Evolutionary conservation across 2,113 vertebrate genomes (phyloP).

Genomic region (Hippocampus abdominalis): DNA sequence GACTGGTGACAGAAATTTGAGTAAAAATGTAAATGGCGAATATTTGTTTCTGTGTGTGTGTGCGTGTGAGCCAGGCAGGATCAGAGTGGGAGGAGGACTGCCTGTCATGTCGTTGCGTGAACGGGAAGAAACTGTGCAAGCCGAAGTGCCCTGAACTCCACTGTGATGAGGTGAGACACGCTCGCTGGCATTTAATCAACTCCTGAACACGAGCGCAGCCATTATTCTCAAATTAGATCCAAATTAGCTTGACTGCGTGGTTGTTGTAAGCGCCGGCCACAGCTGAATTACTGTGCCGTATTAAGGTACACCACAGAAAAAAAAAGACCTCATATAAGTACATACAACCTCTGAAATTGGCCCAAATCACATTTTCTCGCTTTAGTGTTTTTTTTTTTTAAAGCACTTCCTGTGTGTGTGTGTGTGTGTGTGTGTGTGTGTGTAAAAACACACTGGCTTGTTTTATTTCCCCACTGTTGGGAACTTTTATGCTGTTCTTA

Average conservation of each 20-base stretch:
- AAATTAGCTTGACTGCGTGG: background rate
- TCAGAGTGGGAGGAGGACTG: slow-evolving; percentile 66
- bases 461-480: background rate
- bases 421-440: too few species aligned
- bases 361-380: background rate
- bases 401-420: too few species aligned
- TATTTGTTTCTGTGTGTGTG: slow-evolving; percentile 27
- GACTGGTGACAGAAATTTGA: background rate
- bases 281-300: background rate
- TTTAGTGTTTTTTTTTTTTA: too few species aligned
- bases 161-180: slow-evolving; percentile 59
- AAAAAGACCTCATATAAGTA: background rate
- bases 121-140: slow-evolving; percentile 55
- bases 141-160: slow-evolving; percentile 48
- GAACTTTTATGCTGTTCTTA: background rate
- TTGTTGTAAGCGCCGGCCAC: background rate
- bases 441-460: too few species aligned
- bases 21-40: background rate
- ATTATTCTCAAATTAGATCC: background rate
- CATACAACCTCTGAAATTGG: background rate
- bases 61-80: slow-evolving; percentile 54
- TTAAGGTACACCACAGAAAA: background rate
- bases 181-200: background rate
- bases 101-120: slow-evolving; percentile 59
- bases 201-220: background rate